phyloP scores from a whole-genome alignment of 2,113 vertebrate genomes.

The Tyto alba region DNA sequence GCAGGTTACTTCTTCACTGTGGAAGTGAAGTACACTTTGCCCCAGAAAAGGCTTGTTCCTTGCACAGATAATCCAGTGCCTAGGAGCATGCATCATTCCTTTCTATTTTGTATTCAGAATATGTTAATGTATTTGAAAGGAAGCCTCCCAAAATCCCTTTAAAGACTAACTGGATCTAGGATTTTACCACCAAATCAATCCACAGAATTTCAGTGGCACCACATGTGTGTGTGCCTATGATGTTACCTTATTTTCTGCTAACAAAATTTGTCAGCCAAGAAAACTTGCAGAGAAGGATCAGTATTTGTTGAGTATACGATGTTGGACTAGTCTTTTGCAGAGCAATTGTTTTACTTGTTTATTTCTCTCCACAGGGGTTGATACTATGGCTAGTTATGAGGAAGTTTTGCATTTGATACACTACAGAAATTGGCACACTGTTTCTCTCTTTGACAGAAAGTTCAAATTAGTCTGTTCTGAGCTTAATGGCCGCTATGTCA shows the following conservation, averaged over 20 bases:
- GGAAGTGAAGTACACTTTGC: not conserved
- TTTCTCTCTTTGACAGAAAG: conserved; percentile 90
- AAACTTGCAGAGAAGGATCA: rapidly evolving
- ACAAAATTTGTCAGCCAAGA: not conserved
- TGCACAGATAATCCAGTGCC: not conserved
- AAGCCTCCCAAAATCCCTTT: not conserved
- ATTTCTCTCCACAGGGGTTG: conserved; percentile 77
- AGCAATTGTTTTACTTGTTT: not conserved
- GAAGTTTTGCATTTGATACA: conserved; percentile 87
- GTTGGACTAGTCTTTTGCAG: rapidly evolving
- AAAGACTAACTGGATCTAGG: not conserved
- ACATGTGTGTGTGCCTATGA: rapidly evolving
- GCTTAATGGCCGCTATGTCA: conserved; percentile 94
- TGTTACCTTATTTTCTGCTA: not conserved
- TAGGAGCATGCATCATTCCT: not conserved
- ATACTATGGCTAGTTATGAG: conserved; percentile 94
- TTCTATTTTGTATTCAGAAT: not conserved
- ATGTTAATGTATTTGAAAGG: not conserved
- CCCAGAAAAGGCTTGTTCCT: not conserved
- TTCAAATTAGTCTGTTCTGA: conserved; percentile 95
- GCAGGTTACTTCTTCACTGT: not conserved
- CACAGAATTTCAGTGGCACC: not conserved
- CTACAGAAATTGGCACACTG: conserved; percentile 91
- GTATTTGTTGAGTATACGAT: rapidly evolving
- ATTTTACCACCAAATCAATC: not conserved